Evolutionary conservation across 2,113 vertebrate genomes (phyloP), one percentile per base, ranked within the genome.

Genomic region (Siphamia tubifer): DNA sequence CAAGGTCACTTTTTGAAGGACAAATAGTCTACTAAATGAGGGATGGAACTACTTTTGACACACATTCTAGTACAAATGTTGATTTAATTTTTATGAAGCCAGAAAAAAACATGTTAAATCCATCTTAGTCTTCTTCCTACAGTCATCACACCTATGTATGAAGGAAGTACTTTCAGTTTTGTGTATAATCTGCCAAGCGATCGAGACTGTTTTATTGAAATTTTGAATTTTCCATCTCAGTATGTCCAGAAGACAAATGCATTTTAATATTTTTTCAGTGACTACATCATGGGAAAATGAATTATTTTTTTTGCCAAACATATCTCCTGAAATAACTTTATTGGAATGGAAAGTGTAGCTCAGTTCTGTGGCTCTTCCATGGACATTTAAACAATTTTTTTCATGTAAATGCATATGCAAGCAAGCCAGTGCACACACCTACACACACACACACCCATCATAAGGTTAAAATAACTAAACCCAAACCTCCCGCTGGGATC

Each of bases 401-500:
- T n/a, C n/a, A n/a, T n/a, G n/a, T n/a, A n/a, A n/a, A n/a, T 20
- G 19, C 51, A 63, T 23, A 34, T 38, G 20, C 42, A 45, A 48
- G 43, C 28, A 39, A 57, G 47, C 70, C 42, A 62, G 44, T 19
- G 23, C 23, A 44, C 55, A 44, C 40, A n/a, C 55, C 34, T 19
- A 25, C 36, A 17, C 23, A 15, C 36, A 42, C 25, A 8, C 55
- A 51, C 34, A 56, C 48, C n/a, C 39, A 20, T 38, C 11, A 34
- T 39, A 57, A 34, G 47, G 77, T 74, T 73, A 67, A 49, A 79
- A 72, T 53, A 77, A 72, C 65, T 53, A 42, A 78, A 72, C 28
- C 60, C 8, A 52, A 64, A 42, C 65, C 62, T 76, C 73, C 76
- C 38, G n/a, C 40, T 35, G 70, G 52, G 31, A 47, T 40, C 48